Evolutionary conservation across 2,888 invertebrate genomes (phyloP), one percentile per base, ranked within the genome.

Genomic region (Nowickia ferox): DNA sequence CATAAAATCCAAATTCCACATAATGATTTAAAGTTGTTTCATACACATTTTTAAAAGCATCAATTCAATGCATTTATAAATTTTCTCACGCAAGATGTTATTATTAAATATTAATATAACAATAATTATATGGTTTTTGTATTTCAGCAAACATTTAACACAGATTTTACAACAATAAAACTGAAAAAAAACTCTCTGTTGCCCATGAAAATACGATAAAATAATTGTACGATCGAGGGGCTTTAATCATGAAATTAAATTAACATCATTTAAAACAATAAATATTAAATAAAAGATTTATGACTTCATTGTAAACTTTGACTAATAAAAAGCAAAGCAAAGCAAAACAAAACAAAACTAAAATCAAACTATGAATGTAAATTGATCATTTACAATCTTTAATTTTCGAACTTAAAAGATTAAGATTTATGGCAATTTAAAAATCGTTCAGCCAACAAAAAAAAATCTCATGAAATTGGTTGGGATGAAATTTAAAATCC

Each of bases 81-180:
- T 57, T 17, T 77, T 77, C 77, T 77, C 66, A 77, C 66, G 77
- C 55, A 55, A 68, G 65, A n/a, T 44, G 15, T 17, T 46, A 57
- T 40, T 48, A 66, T 66, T 46, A 66, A 30, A 66, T 57, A 38
- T 55, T 30, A 75, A 53, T 65, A 53, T 57, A 59, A 68, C 40
- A 77, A 74, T 84, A 83, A 77, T 83, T 72, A 83, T 22, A 84
- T 69, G 69, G 44, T 69, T 72, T 74, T 82, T 42, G 69, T 78
- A 61, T 78, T 79, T 79, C 65, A 75, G 82, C 78, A 82, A 83
- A 79, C 75, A 75, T 38, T 86, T 83, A 65, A 65, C 71, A 63
- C 55, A 77, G 71, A 76, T 65, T 75, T 80, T 44, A 80, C 59
- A 68, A 40, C 57, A 57, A 65, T 72, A 72, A 30, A 48, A n/a